A percentile compares a stretch with the other conserved stretches of the same genome.
Conservation (phyloP, 2,797 vertebrate genomes). For the Chelmon rostratus region DNA sequence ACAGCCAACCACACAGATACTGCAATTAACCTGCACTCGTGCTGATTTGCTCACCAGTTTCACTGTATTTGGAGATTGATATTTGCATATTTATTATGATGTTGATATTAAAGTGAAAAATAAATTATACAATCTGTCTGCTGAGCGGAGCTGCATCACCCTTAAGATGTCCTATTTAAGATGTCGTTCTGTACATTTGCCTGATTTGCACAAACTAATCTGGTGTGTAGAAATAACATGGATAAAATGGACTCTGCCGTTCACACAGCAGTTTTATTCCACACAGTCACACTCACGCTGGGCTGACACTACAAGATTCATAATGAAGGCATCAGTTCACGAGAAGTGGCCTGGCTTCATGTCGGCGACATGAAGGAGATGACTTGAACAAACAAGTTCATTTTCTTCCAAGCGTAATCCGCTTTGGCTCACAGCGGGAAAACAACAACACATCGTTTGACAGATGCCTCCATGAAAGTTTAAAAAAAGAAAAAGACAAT, state of each 20-base stretch:
- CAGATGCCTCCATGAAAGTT: not conserved
- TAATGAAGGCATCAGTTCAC: not conserved
- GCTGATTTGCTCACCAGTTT: no score
- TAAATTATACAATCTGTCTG: no score
- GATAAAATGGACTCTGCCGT: not conserved
- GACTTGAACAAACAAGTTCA: no score
- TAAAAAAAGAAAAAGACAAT: no score
- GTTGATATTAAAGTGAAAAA: not conserved
- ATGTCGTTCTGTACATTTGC: slow-evolving; percentile 36
- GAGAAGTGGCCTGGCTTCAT: not conserved
- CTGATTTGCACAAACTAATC: slow-evolving; percentile 38
- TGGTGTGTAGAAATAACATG: not conserved
- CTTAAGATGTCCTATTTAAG: not conserved
- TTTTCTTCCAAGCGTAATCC: no score
- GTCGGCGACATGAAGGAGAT: not conserved
- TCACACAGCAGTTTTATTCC: not conserved
- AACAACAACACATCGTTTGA: not conserved
- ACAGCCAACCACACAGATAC: no score
- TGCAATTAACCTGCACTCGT: no score
- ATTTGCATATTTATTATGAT: slow-evolving; percentile 52
- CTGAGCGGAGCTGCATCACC: not conserved
- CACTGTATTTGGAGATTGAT: slow-evolving; percentile 7
- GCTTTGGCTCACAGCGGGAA: no score
- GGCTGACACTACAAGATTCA: not conserved
- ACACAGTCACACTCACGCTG: not conserved